Evolutionary conservation across 2,113 vertebrate genomes (phyloP), one percentile per base, ranked within the genome.

Genomic region (Naja naja): DNA sequence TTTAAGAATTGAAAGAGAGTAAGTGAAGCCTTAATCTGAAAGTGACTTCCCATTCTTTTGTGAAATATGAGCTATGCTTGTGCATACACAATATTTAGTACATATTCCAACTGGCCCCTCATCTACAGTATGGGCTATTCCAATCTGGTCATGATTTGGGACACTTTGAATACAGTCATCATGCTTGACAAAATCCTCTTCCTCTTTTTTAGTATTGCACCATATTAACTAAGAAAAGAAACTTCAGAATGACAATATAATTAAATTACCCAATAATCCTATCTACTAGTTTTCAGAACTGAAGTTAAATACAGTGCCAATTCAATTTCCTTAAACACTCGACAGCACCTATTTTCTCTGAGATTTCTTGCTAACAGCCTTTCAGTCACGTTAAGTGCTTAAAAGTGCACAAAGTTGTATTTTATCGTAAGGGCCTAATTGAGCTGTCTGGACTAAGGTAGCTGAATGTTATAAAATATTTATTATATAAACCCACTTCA

Each of bases 361-460:
- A 96, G 93, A 96, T 97, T 96, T 95, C 96, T 95, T 94, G 93
- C 95, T 97, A 96, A 97, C 96, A 96, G 96, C 95, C 94, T 97
- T 95, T 97, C 94, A 95, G 96, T 96, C 95, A 97, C 96, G 96
- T 96, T 97, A 97, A 97, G 95, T 95, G 95, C 91, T 96, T 94
- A 94, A 93, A 96, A 97, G 95, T 96, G 93, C 94, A 95, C 53
- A 95, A 96, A 96, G 95, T 96, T 97, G 96, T 96, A 97, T 97
- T 97, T 97, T 97, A 97, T 96, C 74, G 20, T 93, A 91, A 30
- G 93, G 93, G 25, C 91, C 95, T 98, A 97, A 98, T 96, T 97
- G 97, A 98, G 97, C 96, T 97, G 96, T 97, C 97, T 95, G 86
- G 90, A 94, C 94, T 97, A 96, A 97, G 97, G 95, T 47, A 97